These are phyloP conservation scores for Paralinhomoeus sp. DNA, from an alignment of 2,888 invertebrate genomes.

Conservation along the genomic window DNA sequence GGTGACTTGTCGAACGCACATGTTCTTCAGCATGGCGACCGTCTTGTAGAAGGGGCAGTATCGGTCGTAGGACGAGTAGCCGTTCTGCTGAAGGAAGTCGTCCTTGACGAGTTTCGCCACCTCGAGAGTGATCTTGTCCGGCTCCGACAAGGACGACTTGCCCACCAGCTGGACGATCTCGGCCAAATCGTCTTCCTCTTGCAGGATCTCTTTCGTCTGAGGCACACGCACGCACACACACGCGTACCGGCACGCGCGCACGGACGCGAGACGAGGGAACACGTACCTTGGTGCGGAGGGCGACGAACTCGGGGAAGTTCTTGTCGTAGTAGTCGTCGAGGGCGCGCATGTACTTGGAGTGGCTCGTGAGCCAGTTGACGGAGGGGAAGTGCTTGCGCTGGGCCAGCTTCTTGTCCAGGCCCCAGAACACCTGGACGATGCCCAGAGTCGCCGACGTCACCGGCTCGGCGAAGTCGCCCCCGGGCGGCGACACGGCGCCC, in stretches of 20 bases:
- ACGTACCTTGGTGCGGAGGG: constrained; percentile 64
- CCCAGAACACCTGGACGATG: constrained; percentile 99
- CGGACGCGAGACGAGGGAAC: background rate
- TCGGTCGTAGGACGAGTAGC: constrained; percentile 44
- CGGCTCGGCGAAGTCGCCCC: constrained; percentile 99
- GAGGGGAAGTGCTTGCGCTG: constrained; percentile 99
- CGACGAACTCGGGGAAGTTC: constrained; percentile 85
- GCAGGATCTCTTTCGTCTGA: constrained; percentile 55
- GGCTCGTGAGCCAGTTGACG: constrained; percentile 98
- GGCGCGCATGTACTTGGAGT: constrained; percentile 89
- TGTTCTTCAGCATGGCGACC: constrained; percentile 91
- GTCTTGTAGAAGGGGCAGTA: constrained; percentile 99
- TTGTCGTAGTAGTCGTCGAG: constrained; percentile 98
- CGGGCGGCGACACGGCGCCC: constrained; percentile 96
- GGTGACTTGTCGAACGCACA: constrained; percentile 28
- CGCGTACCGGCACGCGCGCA: background rate
- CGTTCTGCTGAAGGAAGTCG: constrained; percentile 98
- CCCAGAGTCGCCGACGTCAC: constrained; percentile 90
- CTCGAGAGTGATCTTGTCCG: constrained; percentile 95
- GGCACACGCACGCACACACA: background rate
- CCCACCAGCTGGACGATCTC: constrained; percentile 99
- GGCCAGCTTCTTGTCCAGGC: constrained; percentile 88
- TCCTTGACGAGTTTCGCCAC: constrained; percentile 88
- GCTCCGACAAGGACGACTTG: constrained; percentile 68
- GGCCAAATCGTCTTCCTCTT: constrained; percentile 95